A percentile compares a stretch with the other conserved stretches of the same genome.
Evolutionary conservation across 2,888 invertebrate genomes (phyloP).

Genomic region (Mesodorylaimus sp.): DNA sequence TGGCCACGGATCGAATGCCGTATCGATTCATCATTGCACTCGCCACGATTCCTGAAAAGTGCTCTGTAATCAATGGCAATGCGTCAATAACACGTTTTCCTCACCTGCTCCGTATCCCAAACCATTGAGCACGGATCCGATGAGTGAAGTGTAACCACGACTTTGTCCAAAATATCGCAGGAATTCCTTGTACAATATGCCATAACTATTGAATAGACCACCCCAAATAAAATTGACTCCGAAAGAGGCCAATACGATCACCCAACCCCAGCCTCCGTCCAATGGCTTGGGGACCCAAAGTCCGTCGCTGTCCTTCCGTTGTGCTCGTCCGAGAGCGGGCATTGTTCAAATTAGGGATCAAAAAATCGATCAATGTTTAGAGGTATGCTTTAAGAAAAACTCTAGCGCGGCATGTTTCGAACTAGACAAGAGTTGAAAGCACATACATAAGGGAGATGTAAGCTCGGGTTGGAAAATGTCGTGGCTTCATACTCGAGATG

Average conservation of each 20-base stretch:
- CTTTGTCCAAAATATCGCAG: slow-evolving; percentile 46
- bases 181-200: slow-evolving; percentile 51
- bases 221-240: slow-evolving; percentile 80
- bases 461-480: too few species aligned
- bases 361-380: too few species aligned
- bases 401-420: too few species aligned
- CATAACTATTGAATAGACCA: slow-evolving; percentile 77
- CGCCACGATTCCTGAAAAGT: slow-evolving; percentile 68
- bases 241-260: slow-evolving; percentile 76
- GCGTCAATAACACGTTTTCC: too few species aligned
- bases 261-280: slow-evolving; percentile 93
- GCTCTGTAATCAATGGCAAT: too few species aligned
- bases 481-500: too few species aligned
- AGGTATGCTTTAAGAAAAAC: too few species aligned
- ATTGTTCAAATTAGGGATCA: too few species aligned
- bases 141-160: slow-evolving; percentile 52
- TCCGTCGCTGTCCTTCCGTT: too few species aligned
- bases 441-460: too few species aligned
- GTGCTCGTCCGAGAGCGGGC: too few species aligned
- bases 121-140: slow-evolving; percentile 71
- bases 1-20: slow-evolving; percentile 71
- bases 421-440: too few species aligned
- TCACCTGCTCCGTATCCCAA: slow-evolving; percentile 66
- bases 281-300: slow-evolving; percentile 44
- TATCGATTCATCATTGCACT: slow-evolving; percentile 78